phyloP scores from a whole-genome alignment of 2,888 invertebrate genomes.

The Diachrysia chrysitis region DNA sequence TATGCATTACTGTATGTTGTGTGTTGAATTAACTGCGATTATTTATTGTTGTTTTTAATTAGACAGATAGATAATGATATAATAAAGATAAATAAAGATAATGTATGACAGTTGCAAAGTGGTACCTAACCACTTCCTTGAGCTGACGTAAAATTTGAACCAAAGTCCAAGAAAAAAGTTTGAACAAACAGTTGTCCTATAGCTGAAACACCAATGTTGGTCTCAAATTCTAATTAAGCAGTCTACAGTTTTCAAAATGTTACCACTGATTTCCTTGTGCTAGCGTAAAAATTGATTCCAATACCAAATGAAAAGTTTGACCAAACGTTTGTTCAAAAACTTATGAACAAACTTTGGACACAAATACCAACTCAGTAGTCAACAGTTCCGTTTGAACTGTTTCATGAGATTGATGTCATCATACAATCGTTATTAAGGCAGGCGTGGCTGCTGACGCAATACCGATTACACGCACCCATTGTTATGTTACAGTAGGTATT shows the following conservation, averaged over 20 bases:
- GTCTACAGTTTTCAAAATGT: too few species aligned
- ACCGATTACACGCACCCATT: constrained; percentile 42
- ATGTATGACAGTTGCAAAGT: not conserved
- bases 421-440: constrained; percentile 24
- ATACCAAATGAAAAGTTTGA: not conserved
- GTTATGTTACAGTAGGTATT: constrained; percentile 34
- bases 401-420: constrained; percentile 13
- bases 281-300: not conserved
- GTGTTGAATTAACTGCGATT: constrained; percentile 31
- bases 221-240: too few species aligned
- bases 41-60: constrained; percentile 20
- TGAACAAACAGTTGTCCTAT: too few species aligned
- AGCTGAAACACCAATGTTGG: too few species aligned
- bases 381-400: not conserved
- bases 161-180: too few species aligned
- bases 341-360: not conserved
- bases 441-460: constrained; percentile 32
- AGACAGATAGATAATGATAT: too few species aligned
- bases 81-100: too few species aligned
- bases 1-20: constrained; percentile 24
- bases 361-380: not conserved
- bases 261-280: too few species aligned
- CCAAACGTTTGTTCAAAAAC: not conserved
- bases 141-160: too few species aligned
- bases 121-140: too few species aligned